Evolutionary conservation across 2,113 vertebrate species (phyloP).

Genomic region (Oceanodroma tethys): DNA sequence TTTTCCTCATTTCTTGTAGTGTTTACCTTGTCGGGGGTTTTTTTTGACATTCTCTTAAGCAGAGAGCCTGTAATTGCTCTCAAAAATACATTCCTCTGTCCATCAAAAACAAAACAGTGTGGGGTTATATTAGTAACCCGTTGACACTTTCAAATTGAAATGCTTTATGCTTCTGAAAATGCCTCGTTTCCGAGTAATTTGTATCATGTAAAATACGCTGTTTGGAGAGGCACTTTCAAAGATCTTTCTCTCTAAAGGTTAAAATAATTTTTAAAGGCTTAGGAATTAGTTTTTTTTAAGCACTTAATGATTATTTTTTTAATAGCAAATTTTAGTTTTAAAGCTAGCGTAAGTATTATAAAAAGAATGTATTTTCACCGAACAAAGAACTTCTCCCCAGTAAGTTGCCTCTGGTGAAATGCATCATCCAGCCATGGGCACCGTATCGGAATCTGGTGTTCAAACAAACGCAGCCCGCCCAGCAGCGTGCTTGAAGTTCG

Average conservation of each 20-base stretch:
- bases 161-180: not conserved
- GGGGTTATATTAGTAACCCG: not conserved
- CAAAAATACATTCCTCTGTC: not conserved
- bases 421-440: not conserved
- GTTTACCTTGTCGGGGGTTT: not conserved
- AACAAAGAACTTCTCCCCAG: not conserved
- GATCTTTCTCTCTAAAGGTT: not conserved
- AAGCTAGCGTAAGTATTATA: not conserved
- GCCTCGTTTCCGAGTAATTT: not conserved
- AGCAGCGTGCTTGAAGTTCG: fast-evolving
- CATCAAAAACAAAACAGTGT: not conserved
- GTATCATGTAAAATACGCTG: fast-evolving
- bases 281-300: not conserved
- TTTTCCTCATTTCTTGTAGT: not conserved
- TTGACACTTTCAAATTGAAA: not conserved
- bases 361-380: not conserved
- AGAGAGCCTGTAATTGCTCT: not conserved
- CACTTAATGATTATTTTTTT: not conserved
- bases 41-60: not conserved
- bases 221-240: not conserved
- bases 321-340: not conserved
- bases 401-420: not conserved
- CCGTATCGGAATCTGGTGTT: fast-evolving
- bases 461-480: too few relatives aligned
- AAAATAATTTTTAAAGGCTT: not conserved